phyloP scores from a whole-genome alignment of 2,888 invertebrate species.

The Pseudolycoriella hygida region DNA sequence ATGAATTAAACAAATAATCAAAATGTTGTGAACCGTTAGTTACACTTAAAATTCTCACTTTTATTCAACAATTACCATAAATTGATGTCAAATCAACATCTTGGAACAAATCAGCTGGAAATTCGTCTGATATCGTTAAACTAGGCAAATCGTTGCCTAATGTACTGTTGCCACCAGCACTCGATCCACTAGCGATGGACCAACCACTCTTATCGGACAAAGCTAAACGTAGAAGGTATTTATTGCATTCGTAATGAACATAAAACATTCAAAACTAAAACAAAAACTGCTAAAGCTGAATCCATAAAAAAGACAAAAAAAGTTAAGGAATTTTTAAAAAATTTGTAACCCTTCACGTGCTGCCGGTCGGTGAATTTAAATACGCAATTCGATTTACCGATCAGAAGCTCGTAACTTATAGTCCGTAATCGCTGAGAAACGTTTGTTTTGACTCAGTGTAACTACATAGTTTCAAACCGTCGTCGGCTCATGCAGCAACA shows the following conservation, averaged over 20 bases:
- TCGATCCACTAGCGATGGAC: conserved; percentile 24
- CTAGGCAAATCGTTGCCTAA: conserved; percentile 31
- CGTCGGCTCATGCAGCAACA: too few relatives aligned
- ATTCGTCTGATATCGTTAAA: conserved; percentile 28
- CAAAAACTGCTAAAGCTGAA: neutral
- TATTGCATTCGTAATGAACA: neutral
- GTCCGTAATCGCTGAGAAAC: too few relatives aligned
- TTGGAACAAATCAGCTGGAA: conserved; percentile 26
- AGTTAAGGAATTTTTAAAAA: too few relatives aligned
- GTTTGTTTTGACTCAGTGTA: too few relatives aligned
- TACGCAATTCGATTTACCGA: too few relatives aligned
- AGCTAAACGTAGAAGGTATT: conserved; percentile 15
- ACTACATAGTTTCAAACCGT: too few relatives aligned
- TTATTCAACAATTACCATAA: conserved; percentile 22
- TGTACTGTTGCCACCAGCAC: conserved; percentile 19
- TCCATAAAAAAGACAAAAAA: too few relatives aligned
- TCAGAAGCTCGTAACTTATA: too few relatives aligned
- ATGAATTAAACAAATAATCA: neutral
- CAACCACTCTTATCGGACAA: conserved; percentile 29
- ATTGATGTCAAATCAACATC: conserved; percentile 26
- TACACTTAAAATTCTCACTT: neutral
- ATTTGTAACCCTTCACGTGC: too few relatives aligned
- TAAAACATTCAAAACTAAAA: neutral
- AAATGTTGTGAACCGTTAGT: neutral
- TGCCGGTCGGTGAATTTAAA: too few relatives aligned